These are phyloP conservation scores for Seira musarum DNA, from an alignment of 2,888 invertebrate species.

Conservation along the genomic window DNA sequence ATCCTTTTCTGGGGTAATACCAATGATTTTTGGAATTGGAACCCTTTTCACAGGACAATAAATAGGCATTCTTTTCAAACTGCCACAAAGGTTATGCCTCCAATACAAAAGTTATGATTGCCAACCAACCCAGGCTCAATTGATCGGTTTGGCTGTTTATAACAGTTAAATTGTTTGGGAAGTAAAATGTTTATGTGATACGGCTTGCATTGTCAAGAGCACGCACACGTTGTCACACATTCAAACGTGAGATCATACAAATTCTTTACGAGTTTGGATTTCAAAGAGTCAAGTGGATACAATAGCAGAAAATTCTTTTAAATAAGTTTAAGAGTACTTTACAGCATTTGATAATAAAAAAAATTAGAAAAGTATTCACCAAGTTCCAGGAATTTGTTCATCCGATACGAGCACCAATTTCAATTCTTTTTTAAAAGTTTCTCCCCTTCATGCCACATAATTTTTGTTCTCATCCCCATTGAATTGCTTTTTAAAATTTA, in stretches of 20 bases:
- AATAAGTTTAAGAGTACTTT: too few relatives aligned
- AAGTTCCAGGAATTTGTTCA: too few relatives aligned
- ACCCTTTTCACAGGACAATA: neutral
- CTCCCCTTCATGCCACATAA: too few relatives aligned
- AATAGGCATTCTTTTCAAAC: neutral
- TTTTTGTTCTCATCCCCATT: neutral
- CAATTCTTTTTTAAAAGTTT: too few relatives aligned
- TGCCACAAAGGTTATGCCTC: neutral
- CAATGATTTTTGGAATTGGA: neutral
- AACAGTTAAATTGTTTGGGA: neutral
- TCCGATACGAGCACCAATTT: too few relatives aligned
- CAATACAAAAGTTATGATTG: neutral
- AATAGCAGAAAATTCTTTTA: too few relatives aligned
- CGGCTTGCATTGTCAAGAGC: neutral
- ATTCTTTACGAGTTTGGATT: neutral
- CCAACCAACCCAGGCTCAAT: neutral
- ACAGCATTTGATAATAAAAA: too few relatives aligned
- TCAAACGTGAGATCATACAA: neutral
- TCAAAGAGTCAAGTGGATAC: neutral
- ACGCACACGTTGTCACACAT: neutral
- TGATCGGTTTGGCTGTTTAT: neutral
- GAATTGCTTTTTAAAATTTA: slow-evolving; percentile 19
- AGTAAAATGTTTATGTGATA: neutral
- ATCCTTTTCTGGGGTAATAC: neutral
- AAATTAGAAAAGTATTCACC: too few relatives aligned